phyloP scores from a whole-genome alignment of 2,888 invertebrate genomes.

The Idaea straminata region DNA sequence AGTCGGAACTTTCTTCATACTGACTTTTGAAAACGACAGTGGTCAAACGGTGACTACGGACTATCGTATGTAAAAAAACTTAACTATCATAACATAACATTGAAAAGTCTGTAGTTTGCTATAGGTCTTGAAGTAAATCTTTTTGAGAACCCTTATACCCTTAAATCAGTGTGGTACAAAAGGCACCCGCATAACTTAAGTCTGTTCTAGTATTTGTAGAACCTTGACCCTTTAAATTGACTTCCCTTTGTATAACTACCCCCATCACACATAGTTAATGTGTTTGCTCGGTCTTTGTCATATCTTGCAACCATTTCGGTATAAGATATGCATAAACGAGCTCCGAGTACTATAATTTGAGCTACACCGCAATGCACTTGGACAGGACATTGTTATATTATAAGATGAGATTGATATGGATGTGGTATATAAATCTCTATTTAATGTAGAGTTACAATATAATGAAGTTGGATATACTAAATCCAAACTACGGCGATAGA shows the following conservation, averaged over 20 bases:
- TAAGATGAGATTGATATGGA: slow-evolving; percentile 27
- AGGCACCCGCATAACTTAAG: slow-evolving; percentile 21
- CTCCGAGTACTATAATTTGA: slow-evolving; percentile 35
- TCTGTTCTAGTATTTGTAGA: slow-evolving; percentile 11
- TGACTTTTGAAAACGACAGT: no score
- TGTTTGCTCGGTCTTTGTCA: slow-evolving; percentile 12
- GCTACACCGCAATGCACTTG: slow-evolving; percentile 48
- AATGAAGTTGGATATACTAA: no score
- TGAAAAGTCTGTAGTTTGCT: background rate
- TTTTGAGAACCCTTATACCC: background rate
- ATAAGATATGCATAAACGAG: slow-evolving; percentile 39
- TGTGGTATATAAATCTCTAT: slow-evolving; percentile 22
- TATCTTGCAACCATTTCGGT: slow-evolving; percentile 30
- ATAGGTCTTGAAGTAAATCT: background rate
- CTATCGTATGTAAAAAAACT: no score
- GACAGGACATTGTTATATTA: slow-evolving; percentile 29
- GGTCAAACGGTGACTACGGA: no score
- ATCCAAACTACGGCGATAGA: no score
- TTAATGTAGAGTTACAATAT: slow-evolving; percentile 4
- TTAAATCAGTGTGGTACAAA: slow-evolving; percentile 1
- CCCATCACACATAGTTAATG: slow-evolving; percentile 16
- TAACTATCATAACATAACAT: no score
- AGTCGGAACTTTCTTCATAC: no score
- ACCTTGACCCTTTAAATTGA: slow-evolving; percentile 20
- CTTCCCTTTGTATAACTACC: slow-evolving; percentile 10